Base-by-base conservation (phyloP, 37 sponge, comb jelly and placozoan species). In the Chondrilla cf. caribensis region DNA sequence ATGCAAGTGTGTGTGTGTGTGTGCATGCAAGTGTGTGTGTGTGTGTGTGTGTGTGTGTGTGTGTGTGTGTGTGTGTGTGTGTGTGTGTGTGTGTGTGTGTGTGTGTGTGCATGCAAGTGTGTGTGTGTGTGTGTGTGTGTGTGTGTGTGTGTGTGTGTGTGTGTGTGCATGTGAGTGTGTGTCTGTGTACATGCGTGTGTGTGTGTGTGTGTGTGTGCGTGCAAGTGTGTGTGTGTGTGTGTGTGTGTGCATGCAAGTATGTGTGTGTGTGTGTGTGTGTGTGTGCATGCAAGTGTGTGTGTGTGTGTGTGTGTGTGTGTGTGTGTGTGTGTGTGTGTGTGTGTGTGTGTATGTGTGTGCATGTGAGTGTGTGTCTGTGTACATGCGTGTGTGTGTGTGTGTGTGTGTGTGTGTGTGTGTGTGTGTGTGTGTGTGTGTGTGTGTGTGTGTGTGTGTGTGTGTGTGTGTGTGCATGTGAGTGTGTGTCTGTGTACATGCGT, bases 191-290 rank as follows among this genome's bases (percentile, higher is more conserved):
- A 26, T 60, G 64, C 15, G 64, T 60, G 64, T 60, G 9, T 60
- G 64, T 60, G 15, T 15, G 64, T 60, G 64, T 60, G 29, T 26
- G 64, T 60, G 64, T 60, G 64, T 60, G 64, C 15, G 64, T 60
- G 64, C 15, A 22, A 21, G 64, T 26, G 22, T 60, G 64, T 60
- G 22, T 60, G 64, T 19, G 64, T 15, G 64, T 60, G 64, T 60
- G 64, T 60, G 64, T 60, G 9, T 60, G 64, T 60, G 64, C 15
- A 26, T 60, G 64, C 15, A 22, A 21, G 64, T 60, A 22, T 60
- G 64, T 60, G 64, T 60, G 64, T 60, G 64, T 60, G 64, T 60
- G 64, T 60, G 64, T 60, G 64, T 26, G 29, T 60, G 64, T 60
- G 64, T 60, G 64, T 60, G 64, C 15, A 22, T 60, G 64, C 15